Base-by-base conservation (phyloP, 2,113 vertebrate genomes). In the Brachyistius frenatus region DNA sequence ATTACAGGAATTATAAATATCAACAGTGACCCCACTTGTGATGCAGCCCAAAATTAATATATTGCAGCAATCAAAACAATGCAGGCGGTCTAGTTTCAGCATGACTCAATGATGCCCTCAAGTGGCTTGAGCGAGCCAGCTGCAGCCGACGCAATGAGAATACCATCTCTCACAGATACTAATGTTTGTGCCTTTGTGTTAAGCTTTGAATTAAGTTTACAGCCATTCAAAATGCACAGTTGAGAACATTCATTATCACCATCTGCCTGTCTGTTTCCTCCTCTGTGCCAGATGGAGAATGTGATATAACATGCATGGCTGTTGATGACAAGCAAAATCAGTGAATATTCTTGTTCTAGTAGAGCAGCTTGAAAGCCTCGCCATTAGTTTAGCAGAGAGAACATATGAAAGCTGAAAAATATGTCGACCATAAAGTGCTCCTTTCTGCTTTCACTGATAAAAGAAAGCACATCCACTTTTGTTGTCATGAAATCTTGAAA, bases 91-190 rank as follows among this genome's bases (percentile, higher is more conserved):
- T 31, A 0, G 14, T 56, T 77, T 52, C 8, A 67, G 14, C 31
- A 2, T 46, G 68, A 83, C 84, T 88, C 88, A 88, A 91, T 55
- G 54, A 78, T 83, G 88, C 88, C 87, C 88, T 86, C 90, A 60
- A 81, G 88, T 92, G 90, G 88, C 60, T 47, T 4, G 31, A 86
- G 46, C 1, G 2, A 23, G 52, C 3, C 37, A 60, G 49, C 35
- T 73, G 56, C 80, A 71, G 55, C 66, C 14, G 16, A 11, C 2
- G 30, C 14, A 5, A 23, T 14, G 11, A 35, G 11, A 52, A 6
- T 1, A 13, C 14, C n/a, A 23, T 46, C n/a, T 16, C 57, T 54
- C 9, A 52, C 14, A 57, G 11, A 57, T 7, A 39, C 8, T 49
- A 49, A 0, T 32, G n/a, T 58, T 63, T 49, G 0, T 49, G 36